Percentiles rank a stretch among this genome's conserved stretches.
phyloP scores from a whole-genome alignment of 1,140 invertebrate species.

The Ostrea edulis region DNA sequence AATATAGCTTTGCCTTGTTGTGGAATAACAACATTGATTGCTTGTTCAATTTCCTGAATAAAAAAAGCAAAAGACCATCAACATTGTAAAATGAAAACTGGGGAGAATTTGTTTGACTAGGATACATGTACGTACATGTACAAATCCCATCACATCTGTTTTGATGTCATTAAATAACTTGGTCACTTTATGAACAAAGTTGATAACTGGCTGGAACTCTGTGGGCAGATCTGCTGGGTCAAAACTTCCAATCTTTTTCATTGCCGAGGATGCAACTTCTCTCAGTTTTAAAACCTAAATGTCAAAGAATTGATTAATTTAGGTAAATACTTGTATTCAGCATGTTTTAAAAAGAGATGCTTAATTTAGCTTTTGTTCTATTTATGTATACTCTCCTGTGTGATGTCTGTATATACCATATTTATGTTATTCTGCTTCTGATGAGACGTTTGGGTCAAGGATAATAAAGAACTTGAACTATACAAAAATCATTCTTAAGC shows the following conservation, averaged over 20 bases:
- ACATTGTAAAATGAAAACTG: background rate
- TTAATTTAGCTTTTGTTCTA: too few species aligned
- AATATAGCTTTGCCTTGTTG: slow-evolving; percentile 54
- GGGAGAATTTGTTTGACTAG: background rate
- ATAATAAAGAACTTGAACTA: too few species aligned
- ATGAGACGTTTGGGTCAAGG: too few species aligned
- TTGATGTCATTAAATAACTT: slow-evolving; percentile 59
- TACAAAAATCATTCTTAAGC: background rate
- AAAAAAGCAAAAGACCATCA: background rate
- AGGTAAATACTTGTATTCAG: too few species aligned
- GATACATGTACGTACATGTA: slow-evolving; percentile 57
- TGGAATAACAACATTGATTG: slow-evolving; percentile 60
- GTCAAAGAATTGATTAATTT: too few species aligned
- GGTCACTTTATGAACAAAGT: slow-evolving; percentile 54
- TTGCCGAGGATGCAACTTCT: background rate
- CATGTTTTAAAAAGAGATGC: too few species aligned
- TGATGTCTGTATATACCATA: too few species aligned
- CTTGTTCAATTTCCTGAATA: slow-evolving; percentile 43
- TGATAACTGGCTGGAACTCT: slow-evolving; percentile 52
- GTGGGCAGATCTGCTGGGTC: slow-evolving; percentile 48
- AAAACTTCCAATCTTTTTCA: slow-evolving; percentile 22
- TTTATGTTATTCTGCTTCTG: too few species aligned
- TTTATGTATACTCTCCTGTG: too few species aligned
- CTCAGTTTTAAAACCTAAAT: slow-evolving; percentile 14
- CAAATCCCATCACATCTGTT: slow-evolving; percentile 64